These are phyloP conservation scores for Loris lydekkerianus DNA, from an alignment of 2,797 vertebrate genomes.

Conservation along the genomic window DNA sequence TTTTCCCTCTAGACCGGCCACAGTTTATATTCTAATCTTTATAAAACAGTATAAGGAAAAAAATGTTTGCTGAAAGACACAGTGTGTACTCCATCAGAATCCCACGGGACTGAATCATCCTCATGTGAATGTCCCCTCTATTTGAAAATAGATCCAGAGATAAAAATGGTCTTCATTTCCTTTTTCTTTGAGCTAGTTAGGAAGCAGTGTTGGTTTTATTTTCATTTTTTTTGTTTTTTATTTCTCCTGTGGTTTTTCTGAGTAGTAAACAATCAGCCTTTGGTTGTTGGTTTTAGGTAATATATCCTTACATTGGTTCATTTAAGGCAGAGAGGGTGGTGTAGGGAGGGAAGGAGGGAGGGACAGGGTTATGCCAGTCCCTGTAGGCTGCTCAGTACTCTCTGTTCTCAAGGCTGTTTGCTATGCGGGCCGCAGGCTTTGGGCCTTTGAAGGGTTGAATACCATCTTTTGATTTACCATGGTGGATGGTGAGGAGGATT, in stretches of 20 bases:
- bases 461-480: conserved; percentile 99
- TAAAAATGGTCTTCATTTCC: neutral
- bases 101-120: neutral
- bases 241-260: neutral
- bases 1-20: conserved; percentile 53
- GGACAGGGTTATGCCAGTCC: conserved; percentile 87
- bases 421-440: conserved; percentile 98
- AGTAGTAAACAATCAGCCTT: rapidly evolving
- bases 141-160: conserved; percentile 8
- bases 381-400: conserved; percentile 91
- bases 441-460: conserved; percentile 99
- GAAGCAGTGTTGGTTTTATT: neutral
- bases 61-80: conserved; percentile 61
- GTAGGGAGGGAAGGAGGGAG: neutral
- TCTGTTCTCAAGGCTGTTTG: conserved; percentile 98
- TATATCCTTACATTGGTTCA: neutral
- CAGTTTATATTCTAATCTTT: conserved; percentile 70
- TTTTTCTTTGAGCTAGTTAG: neutral
- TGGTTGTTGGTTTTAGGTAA: conserved; percentile 43
- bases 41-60: conserved; percentile 63
- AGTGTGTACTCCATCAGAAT: neutral
- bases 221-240: neutral
- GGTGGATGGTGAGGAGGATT: conserved; percentile 89
- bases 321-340: neutral
- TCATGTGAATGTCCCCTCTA: neutral